A percentile compares a stretch with the other conserved stretches of the same genome.
These are phyloP conservation scores for Amazonetta brasiliensis DNA, from an alignment of 2,797 vertebrate genomes.

Conservation along the genomic window DNA sequence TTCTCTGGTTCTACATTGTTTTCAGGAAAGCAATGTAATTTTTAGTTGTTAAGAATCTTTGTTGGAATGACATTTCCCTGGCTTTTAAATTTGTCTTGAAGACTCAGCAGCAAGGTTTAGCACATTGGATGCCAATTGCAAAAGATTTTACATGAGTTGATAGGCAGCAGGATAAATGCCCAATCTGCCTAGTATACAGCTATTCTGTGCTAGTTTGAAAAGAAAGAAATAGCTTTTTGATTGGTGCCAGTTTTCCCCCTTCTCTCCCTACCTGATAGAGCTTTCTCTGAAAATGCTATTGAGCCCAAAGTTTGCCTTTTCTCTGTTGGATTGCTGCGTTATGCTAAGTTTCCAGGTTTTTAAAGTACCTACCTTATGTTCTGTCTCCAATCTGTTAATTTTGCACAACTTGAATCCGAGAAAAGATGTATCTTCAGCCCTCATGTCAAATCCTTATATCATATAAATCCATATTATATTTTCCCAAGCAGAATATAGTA, in stretches of 20 bases:
- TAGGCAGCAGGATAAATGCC: conserved; percentile 4
- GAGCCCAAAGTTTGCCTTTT: conserved; percentile 28
- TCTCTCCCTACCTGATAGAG: neutral
- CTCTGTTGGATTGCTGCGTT: conserved; percentile 5
- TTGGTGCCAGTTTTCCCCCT: neutral
- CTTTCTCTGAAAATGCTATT: neutral
- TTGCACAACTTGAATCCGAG: neutral
- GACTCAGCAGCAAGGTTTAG: neutral
- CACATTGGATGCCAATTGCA: neutral
- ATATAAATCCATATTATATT: neutral
- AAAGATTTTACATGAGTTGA: neutral
- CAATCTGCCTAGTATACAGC: neutral
- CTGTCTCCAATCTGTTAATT: neutral
- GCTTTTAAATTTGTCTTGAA: conserved; percentile 32
- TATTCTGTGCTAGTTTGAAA: conserved; percentile 7
- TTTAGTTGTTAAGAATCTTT: neutral
- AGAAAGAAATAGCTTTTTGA: neutral
- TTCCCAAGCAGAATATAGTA: neutral
- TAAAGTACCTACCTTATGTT: neutral
- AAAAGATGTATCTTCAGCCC: neutral
- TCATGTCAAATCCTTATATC: neutral
- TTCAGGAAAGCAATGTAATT: neutral
- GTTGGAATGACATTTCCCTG: neutral
- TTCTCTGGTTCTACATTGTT: neutral
- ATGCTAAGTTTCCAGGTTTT: neutral